Base-by-base conservation (phyloP, 2,888 invertebrate genomes). In the Hydraecia micacea region DNA sequence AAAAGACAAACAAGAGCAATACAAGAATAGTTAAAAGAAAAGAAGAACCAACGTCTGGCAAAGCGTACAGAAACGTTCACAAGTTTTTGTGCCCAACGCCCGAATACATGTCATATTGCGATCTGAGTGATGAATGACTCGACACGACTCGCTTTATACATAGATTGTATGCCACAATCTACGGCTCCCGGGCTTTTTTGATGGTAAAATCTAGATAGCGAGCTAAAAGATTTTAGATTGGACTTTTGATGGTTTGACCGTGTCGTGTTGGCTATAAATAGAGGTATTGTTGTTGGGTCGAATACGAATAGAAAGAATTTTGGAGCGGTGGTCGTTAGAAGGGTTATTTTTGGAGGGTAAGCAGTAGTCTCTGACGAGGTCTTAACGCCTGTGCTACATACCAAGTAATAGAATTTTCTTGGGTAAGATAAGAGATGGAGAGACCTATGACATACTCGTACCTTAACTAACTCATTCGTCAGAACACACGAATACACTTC, bases 171-270 rank as follows among this genome's bases (percentile, higher is more conserved):
- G 73, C 65, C 69, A 81, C 81, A 84, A 81, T 81, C 72, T 73
- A 73, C 72, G 62, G 73, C 62, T 69, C 75, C 65, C 39, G 69
- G 62, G 32, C 77, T 68, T 82, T 86, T 86, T 86, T 86, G 79
- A 82, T 77, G 83, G 73, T 66, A 71, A 84, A 86, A 86, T 86
- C 83, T 86, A 85, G 86, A 86, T 86, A 73, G 78, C 73, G 32
- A 6, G 62, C 72, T 83, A 79, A 85, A 85, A 86, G 86, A 86
- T 85, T 86, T 79, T 79, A 79, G 80, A 86, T 83, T 83, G 74
- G 80, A 28, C 62, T 80, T 79, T 83, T 80, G 73, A 73, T 79
- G 63, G 73, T 85, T 85, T 72, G 72, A 69, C 77, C 68, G 66
- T 65, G 77, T 67, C 69, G 67, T 81, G 74, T 42, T n/a, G 71